Evolutionary conservation across 2,888 invertebrate species (phyloP).

Genomic region (Apoda limacodes): DNA sequence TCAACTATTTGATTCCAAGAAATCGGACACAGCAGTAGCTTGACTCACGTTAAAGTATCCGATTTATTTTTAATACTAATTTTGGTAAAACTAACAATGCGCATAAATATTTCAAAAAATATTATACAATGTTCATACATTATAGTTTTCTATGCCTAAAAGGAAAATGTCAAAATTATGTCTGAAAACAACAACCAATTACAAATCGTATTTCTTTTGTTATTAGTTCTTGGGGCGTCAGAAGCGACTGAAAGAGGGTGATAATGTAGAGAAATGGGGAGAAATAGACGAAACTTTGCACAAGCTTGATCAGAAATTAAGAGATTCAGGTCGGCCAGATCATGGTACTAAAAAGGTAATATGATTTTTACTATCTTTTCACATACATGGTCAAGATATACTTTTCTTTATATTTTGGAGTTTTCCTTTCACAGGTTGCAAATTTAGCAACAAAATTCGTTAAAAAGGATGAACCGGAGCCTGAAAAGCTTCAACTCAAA

Average conservation of each 20-base stretch:
- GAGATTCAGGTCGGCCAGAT: constrained; percentile 51
- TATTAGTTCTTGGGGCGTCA: constrained; percentile 56
- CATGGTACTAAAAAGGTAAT: constrained; percentile 74
- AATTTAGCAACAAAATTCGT: constrained; percentile 80
- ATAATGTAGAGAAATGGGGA: constrained; percentile 51
- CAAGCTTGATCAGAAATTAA: constrained; percentile 46
- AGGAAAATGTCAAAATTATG: too few relatives aligned
- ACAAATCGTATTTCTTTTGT: too few relatives aligned
- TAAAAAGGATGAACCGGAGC: constrained; percentile 70
- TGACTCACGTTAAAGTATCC: too few relatives aligned
- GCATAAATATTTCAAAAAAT: too few relatives aligned
- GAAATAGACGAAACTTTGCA: constrained; percentile 53
- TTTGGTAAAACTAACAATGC: too few relatives aligned
- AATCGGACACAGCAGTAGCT: too few relatives aligned
- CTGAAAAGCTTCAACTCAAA: constrained; percentile 32
- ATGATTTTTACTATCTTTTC: too few relatives aligned
- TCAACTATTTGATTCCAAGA: too few relatives aligned
- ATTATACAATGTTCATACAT: too few relatives aligned
- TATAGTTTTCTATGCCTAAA: too few relatives aligned
- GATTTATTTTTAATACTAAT: too few relatives aligned
- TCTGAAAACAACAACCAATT: too few relatives aligned
- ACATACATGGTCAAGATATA: not conserved
- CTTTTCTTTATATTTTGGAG: not conserved
- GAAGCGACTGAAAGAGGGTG: constrained; percentile 46
- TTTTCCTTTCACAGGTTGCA: constrained; percentile 71